Conservation (phyloP, 1,140 invertebrate genomes). For the Lepidurus arcticus region DNA sequence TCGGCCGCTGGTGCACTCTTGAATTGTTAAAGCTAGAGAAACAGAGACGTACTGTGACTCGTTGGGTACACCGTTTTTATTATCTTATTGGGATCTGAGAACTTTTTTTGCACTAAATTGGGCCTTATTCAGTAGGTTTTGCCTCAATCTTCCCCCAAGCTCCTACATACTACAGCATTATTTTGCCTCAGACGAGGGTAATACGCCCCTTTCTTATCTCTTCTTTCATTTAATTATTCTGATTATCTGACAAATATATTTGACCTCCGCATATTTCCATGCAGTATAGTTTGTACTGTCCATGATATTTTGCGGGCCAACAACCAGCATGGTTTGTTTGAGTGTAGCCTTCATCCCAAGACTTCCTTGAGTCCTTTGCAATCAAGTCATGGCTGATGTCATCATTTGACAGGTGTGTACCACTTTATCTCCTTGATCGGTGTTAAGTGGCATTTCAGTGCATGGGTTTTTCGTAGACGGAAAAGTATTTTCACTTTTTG, state of each 20-base stretch:
- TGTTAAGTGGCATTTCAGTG: slow-evolving; percentile 19
- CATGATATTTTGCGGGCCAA: slow-evolving; percentile 21
- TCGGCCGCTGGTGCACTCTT: too few relatives aligned
- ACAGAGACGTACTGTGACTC: background rate
- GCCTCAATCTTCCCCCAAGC: background rate
- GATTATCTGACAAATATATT: background rate
- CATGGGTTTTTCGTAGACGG: background rate
- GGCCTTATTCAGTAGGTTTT: slow-evolving; percentile 15
- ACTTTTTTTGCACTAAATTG: background rate
- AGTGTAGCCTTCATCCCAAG: slow-evolving; percentile 21
- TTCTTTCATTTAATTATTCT: slow-evolving; percentile 14
- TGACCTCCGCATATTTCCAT: background rate
- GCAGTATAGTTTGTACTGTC: background rate
- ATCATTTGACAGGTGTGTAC: slow-evolving; percentile 13
- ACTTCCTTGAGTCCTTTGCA: slow-evolving; percentile 18
- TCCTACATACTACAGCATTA: background rate
- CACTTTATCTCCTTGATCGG: slow-evolving; percentile 15
- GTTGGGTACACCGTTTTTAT: background rate
- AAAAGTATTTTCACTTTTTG: background rate
- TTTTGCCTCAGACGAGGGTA: slow-evolving; percentile 21
- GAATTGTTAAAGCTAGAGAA: background rate
- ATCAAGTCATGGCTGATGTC: slow-evolving; percentile 21
- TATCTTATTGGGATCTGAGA: background rate
- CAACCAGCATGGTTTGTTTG: slow-evolving; percentile 15
- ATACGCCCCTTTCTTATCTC: slow-evolving; percentile 10